Conservation (phyloP, 2,797 vertebrate species). For the Paedocypris micromegethes region DNA sequence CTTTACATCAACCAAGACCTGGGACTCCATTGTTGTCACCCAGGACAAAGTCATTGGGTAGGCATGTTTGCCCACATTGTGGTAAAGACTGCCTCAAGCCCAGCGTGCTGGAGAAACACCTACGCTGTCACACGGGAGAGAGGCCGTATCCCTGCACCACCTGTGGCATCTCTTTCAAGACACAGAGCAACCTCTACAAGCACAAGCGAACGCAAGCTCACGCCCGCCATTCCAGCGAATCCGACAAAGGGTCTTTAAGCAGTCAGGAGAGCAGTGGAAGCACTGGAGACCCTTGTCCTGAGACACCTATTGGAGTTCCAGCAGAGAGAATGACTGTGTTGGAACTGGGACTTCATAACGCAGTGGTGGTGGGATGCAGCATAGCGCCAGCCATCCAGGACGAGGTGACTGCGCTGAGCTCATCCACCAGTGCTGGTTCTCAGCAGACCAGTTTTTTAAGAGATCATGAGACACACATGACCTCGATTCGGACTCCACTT, state of each 20-base stretch:
- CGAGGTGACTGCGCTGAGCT: slow-evolving; percentile 16
- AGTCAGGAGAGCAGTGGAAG: slow-evolving; percentile 64
- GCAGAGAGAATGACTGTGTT: slow-evolving; percentile 30
- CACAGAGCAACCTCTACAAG: slow-evolving; percentile 97
- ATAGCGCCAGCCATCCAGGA: slow-evolving; percentile 44
- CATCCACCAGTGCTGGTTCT: slow-evolving; percentile 8
- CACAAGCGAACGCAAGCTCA: slow-evolving; percentile 92
- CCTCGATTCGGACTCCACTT: slow-evolving; percentile 61
- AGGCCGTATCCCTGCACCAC: slow-evolving; percentile 87
- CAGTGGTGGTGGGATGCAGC: slow-evolving; percentile 46
- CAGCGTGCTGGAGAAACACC: slow-evolving; percentile 93
- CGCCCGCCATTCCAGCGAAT: slow-evolving; percentile 74
- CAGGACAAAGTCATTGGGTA: slow-evolving; percentile 76
- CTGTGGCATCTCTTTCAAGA: slow-evolving; percentile 94
- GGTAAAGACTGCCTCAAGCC: slow-evolving; percentile 92
- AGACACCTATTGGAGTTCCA: slow-evolving; percentile 50
- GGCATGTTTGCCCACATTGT: slow-evolving; percentile 86
- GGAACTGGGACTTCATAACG: slow-evolving; percentile 42
- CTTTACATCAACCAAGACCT: slow-evolving; percentile 63
- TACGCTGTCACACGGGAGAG: slow-evolving; percentile 94
- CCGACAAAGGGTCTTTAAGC: slow-evolving; percentile 60
- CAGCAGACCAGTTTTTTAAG: slow-evolving; percentile 8
- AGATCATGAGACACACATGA: slow-evolving; percentile 51
- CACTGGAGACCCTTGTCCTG: slow-evolving; percentile 60
- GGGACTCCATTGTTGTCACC: slow-evolving; percentile 53